Percentiles rank a stretch among this genome's conserved stretches.
phyloP scores from a whole-genome alignment of 2,113 vertebrate genomes.

The Montifringilla adamsi region DNA sequence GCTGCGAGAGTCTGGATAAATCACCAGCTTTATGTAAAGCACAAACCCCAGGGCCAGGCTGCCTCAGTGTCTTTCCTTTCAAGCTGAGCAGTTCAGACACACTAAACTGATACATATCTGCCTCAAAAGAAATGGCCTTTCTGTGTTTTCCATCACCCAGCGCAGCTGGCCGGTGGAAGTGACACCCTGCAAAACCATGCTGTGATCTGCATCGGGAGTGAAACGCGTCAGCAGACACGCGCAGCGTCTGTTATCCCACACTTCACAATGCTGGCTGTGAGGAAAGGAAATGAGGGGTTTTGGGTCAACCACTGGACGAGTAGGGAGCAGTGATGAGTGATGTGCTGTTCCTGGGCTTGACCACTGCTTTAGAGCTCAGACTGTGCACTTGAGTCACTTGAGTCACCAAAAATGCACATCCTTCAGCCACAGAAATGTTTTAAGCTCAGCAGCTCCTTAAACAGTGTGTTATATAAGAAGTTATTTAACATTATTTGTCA shows the following conservation, averaged over 20 bases:
- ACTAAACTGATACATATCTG: background rate
- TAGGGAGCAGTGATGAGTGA: background rate
- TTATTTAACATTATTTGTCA: background rate
- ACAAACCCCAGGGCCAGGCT: background rate
- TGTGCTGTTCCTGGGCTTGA: background rate
- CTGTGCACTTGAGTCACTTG: background rate
- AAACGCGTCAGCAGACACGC: background rate
- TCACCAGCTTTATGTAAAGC: background rate
- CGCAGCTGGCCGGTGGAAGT: rapidly evolving
- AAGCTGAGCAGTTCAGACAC: background rate
- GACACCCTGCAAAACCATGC: background rate
- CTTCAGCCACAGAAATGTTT: background rate
- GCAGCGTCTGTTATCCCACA: background rate
- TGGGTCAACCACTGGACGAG: conserved; percentile 6
- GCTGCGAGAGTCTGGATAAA: background rate
- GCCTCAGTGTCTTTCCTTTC: background rate
- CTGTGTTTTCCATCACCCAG: background rate
- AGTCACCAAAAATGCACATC: background rate
- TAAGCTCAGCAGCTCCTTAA: background rate
- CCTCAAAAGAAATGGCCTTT: background rate
- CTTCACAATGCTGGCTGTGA: background rate
- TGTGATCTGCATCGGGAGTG: background rate
- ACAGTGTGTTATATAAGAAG: background rate
- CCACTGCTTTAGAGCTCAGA: background rate
- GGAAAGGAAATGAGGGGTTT: conserved; percentile 5